Evolutionary conservation across 2,797 vertebrate genomes (phyloP).

Genomic region (Gila robusta): DNA sequence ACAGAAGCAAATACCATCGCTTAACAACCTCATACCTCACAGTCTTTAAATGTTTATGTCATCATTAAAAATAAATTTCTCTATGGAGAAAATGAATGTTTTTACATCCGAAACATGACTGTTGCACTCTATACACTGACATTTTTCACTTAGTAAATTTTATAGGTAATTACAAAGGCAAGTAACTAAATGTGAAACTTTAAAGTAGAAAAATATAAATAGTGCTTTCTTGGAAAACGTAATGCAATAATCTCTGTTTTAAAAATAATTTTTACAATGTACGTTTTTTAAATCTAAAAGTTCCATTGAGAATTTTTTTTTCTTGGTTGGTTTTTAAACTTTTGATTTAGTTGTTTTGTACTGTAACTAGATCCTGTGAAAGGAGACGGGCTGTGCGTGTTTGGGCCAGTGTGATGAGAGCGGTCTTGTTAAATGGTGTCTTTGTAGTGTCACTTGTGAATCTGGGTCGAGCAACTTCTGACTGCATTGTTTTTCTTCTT

Average conservation of each 20-base stretch:
- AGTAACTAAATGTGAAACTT: no score
- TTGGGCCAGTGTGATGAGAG: neutral
- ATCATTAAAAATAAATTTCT: no score
- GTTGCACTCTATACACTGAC: no score
- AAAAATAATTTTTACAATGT: neutral
- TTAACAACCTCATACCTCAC: neutral
- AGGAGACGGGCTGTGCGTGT: neutral
- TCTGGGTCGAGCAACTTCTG: slow-evolving; percentile 4
- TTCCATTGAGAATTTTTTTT: neutral
- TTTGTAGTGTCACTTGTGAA: slow-evolving; percentile 26
- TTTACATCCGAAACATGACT: no score
- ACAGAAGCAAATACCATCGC: neutral
- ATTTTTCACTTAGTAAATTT: no score
- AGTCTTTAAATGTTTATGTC: neutral
- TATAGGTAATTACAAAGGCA: no score
- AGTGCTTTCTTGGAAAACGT: no score
- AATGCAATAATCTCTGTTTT: no score
- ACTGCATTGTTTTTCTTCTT: slow-evolving; percentile 14
- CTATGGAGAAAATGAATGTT: no score
- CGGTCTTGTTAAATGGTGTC: neutral
- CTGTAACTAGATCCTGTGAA: neutral
- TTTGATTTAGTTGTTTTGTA: neutral
- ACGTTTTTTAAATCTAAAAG: neutral
- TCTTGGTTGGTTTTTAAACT: neutral
- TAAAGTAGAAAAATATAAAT: no score